These are phyloP conservation scores for Oenanthe oenanthe DNA, from an alignment of 2,113 vertebrate species.

Conservation along the genomic window DNA sequence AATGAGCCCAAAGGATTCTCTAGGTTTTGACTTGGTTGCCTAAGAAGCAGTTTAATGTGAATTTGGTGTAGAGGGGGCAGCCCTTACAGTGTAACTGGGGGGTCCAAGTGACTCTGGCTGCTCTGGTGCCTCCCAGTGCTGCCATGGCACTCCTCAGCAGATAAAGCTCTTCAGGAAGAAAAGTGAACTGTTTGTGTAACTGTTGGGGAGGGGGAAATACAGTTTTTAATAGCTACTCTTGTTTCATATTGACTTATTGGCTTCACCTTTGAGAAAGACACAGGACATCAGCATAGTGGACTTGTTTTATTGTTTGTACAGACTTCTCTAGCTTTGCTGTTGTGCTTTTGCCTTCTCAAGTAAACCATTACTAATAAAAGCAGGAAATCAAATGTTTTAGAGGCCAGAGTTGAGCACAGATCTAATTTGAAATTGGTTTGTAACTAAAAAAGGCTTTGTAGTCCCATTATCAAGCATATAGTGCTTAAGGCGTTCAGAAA, in stretches of 20 bases:
- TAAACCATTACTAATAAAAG: neutral
- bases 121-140: neutral
- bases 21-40: neutral
- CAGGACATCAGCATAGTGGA: neutral
- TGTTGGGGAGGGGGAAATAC: neutral
- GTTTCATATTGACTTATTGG: constrained; percentile 20
- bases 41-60: neutral
- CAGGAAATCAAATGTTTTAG: neutral
- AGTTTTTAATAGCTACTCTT: constrained; percentile 56
- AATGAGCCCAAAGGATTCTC: neutral
- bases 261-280: neutral
- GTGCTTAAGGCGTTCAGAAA: neutral
- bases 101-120: neutral
- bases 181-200: constrained; percentile 46
- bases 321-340: neutral
- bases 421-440: neutral
- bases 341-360: neutral
- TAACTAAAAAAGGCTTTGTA: neutral
- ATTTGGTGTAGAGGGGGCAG: neutral
- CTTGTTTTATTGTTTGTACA: neutral
- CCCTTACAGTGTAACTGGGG: neutral
- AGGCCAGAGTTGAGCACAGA: neutral
- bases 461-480: neutral
- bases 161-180: constrained; percentile 20
- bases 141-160: neutral